Evolutionary conservation across 2,888 invertebrate species (phyloP).

Genomic region (Agrochola lychnidis): DNA sequence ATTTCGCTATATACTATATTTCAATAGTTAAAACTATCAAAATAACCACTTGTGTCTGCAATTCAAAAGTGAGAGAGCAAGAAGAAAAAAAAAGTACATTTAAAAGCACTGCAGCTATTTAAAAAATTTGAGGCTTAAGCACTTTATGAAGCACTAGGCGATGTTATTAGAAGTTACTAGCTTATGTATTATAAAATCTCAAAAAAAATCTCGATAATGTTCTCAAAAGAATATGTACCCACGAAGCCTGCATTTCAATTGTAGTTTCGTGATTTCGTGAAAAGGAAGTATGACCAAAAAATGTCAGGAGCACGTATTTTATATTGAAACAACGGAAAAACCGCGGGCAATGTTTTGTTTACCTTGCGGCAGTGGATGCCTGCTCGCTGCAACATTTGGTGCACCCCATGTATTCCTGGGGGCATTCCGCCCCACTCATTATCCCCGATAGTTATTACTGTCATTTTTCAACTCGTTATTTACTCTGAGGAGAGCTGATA

Average conservation of each 20-base stretch:
- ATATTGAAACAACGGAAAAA: constrained; percentile 67
- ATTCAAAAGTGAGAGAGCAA: too few relatives aligned
- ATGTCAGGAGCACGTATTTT: constrained; percentile 62
- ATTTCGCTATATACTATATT: too few relatives aligned
- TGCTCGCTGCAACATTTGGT: constrained; percentile 86
- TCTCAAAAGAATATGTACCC: neutral
- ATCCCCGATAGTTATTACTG: constrained; percentile 90
- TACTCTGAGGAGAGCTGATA: constrained; percentile 89
- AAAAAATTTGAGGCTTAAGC: too few relatives aligned
- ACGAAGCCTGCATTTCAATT: constrained; percentile 8
- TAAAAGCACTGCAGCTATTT: too few relatives aligned
- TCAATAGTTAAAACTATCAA: too few relatives aligned
- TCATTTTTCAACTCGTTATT: constrained; percentile 91
- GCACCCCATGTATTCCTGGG: constrained; percentile 87
- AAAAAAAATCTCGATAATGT: neutral
- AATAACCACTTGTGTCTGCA: too few relatives aligned
- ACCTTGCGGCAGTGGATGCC: constrained; percentile 76
- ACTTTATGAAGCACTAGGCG: neutral
- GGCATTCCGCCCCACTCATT: constrained; percentile 90
- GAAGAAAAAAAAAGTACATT: too few relatives aligned
- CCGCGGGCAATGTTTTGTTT: constrained; percentile 77
- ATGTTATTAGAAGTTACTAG: neutral
- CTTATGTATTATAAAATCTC: neutral
- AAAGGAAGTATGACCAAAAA: constrained; percentile 50
- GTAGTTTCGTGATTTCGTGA: constrained; percentile 27